phyloP scores from a whole-genome alignment of 1,140 invertebrate species.

The Paracyclopina nana region DNA sequence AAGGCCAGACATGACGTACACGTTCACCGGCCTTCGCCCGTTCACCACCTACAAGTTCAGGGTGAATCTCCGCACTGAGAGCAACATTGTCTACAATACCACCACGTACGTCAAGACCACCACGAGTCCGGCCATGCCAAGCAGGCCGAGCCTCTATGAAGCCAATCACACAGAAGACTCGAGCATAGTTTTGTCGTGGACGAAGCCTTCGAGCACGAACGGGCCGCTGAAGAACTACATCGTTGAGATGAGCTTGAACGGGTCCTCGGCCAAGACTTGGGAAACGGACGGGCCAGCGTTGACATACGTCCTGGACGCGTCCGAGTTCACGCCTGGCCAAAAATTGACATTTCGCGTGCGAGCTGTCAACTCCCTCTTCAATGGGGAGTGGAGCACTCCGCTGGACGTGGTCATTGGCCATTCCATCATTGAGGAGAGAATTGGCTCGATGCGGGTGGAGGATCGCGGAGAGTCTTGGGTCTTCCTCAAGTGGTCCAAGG shows the following conservation, averaged over 20 bases:
- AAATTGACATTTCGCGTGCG: slow-evolving; percentile 54
- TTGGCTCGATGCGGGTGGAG: not conserved
- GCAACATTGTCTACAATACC: slow-evolving; percentile 17
- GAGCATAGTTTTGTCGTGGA: slow-evolving; percentile 43
- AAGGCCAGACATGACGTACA: slow-evolving; percentile 25
- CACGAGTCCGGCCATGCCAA: slow-evolving; percentile 38
- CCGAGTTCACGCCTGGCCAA: slow-evolving; percentile 36
- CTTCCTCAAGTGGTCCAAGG: not conserved
- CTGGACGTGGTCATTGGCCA: not conserved
- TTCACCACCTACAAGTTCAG: slow-evolving; percentile 54
- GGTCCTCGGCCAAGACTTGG: slow-evolving; percentile 27
- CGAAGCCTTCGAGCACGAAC: slow-evolving; percentile 36
- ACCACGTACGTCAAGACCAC: slow-evolving; percentile 23
- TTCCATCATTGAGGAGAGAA: not conserved
- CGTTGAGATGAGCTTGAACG: slow-evolving; percentile 37
- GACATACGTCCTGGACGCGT: slow-evolving; percentile 31
- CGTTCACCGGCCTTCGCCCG: slow-evolving; percentile 41
- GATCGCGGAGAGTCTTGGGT: not conserved
- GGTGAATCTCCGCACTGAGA: slow-evolving; percentile 41
- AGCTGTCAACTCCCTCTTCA: slow-evolving; percentile 13
- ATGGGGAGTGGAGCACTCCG: not conserved
- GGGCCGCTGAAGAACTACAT: slow-evolving; percentile 40
- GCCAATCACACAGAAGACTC: slow-evolving; percentile 40
- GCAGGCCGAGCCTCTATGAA: slow-evolving; percentile 39
- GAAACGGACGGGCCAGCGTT: slow-evolving; percentile 23